These are phyloP conservation scores for Caenorhabditis sp. DNA, from an alignment of 2,888 invertebrate species.

Conservation along the genomic window DNA sequence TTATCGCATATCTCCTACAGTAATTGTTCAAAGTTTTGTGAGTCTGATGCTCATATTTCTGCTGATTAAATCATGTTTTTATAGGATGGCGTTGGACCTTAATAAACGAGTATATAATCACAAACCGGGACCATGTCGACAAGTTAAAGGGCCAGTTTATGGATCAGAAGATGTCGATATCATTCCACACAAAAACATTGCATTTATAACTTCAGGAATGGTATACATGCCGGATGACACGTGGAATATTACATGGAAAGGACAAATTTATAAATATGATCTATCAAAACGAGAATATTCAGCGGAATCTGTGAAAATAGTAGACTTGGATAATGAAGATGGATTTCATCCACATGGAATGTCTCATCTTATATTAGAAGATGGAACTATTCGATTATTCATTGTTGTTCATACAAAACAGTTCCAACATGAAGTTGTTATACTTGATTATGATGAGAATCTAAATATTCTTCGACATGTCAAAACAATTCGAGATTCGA, in stretches of 20 bases:
- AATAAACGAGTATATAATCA: neutral
- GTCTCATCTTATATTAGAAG: slow-evolving; percentile 35
- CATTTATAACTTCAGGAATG: slow-evolving; percentile 55
- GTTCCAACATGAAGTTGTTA: slow-evolving; percentile 47
- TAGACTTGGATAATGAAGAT: slow-evolving; percentile 18
- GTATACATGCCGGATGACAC: slow-evolving; percentile 33
- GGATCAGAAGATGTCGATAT: slow-evolving; percentile 55
- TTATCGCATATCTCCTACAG: neutral
- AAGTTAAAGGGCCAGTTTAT: neutral
- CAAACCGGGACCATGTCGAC: neutral
- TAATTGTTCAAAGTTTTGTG: slow-evolving; percentile 1
- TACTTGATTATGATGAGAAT: slow-evolving; percentile 44
- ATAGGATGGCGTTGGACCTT: neutral
- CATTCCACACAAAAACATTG: slow-evolving; percentile 38
- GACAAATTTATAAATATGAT: slow-evolving; percentile 53
- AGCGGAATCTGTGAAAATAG: slow-evolving; percentile 18
- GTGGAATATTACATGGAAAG: slow-evolving; percentile 20
- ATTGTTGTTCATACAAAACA: slow-evolving; percentile 42
- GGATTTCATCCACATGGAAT: slow-evolving; percentile 56
- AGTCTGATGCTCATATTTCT: neutral
- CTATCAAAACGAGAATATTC: slow-evolving; percentile 24
- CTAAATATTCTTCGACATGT: slow-evolving; percentile 35
- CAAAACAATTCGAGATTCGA: slow-evolving; percentile 42
- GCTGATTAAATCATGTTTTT: too few relatives aligned
- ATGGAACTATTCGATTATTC: slow-evolving; percentile 47